A percentile compares a stretch with the other conserved stretches of the same genome.
Evolutionary conservation across 2,797 vertebrate genomes (phyloP).

Genomic region (Neostethus bicornis): DNA sequence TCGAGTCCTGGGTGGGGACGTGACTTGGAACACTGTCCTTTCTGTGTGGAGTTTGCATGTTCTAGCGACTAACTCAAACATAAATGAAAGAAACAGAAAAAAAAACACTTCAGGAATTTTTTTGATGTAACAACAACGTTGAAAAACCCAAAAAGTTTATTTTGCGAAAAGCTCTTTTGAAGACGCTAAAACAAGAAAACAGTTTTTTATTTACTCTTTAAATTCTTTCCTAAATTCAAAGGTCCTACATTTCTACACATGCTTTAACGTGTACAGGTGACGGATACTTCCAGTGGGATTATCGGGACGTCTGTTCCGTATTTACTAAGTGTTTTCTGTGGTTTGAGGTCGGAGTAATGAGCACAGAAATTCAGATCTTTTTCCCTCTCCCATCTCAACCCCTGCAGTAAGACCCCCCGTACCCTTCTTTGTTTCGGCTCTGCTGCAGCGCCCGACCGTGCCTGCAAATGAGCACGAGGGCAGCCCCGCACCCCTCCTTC

Average conservation of each 20-base stretch:
- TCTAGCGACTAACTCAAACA: too few species aligned
- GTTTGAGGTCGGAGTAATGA: constrained; percentile 42
- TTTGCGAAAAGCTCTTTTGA: too few species aligned
- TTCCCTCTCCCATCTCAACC: constrained; percentile 29
- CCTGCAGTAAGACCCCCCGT: constrained; percentile 36
- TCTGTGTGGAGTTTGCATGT: too few species aligned
- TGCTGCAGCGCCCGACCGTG: constrained; percentile 62
- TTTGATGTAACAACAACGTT: too few species aligned
- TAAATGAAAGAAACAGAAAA: too few species aligned
- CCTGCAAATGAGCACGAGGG: constrained; percentile 73
- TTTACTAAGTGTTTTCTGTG: constrained; percentile 53
- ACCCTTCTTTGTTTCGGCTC: constrained; percentile 58
- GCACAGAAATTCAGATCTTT: constrained; percentile 31
- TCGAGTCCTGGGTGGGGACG: too few species aligned
- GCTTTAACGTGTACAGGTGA: constrained; percentile 36
- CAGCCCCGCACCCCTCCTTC: constrained; percentile 42
- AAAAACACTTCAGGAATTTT: too few species aligned
- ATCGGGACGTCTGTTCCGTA: constrained; percentile 24
- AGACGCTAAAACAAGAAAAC: too few species aligned
- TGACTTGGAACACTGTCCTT: too few species aligned
- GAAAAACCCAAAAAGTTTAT: too few species aligned
- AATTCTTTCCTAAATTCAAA: neutral
- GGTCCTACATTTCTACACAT: constrained; percentile 29
- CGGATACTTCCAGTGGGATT: constrained; percentile 10
- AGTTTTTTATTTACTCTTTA: neutral